A percentile compares a stretch with the other conserved stretches of the same genome.
These are phyloP conservation scores for Brenthis ino DNA, from an alignment of 2,888 invertebrate genomes.

Conservation along the genomic window DNA sequence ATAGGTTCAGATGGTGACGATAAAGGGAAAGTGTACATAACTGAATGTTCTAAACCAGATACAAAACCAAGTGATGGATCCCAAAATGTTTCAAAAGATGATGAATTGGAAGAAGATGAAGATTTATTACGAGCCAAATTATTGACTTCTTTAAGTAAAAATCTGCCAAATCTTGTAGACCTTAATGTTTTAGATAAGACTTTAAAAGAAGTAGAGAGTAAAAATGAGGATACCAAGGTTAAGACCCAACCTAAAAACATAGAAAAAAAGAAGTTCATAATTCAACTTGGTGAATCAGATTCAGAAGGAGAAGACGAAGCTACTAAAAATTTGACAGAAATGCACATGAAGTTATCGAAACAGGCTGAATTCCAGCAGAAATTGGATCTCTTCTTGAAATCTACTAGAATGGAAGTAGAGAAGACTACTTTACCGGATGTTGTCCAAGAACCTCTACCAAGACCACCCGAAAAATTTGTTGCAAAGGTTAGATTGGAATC, in stretches of 20 bases:
- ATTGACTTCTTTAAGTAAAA: constrained; percentile 83
- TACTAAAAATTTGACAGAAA: constrained; percentile 76
- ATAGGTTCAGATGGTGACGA: constrained; percentile 75
- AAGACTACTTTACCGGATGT: constrained; percentile 59
- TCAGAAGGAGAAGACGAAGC: constrained; percentile 79
- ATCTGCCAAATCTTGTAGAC: constrained; percentile 70
- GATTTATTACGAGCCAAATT: constrained; percentile 83
- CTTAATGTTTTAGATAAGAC: constrained; percentile 50
- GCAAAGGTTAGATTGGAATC: constrained; percentile 62
- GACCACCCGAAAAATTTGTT: constrained; percentile 65
- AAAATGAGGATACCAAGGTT: constrained; percentile 16
- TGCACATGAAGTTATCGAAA: constrained; percentile 74
- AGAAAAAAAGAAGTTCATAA: constrained; percentile 71
- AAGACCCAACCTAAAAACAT: constrained; percentile 42
- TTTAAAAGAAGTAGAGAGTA: constrained; percentile 42
- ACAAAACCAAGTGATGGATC: constrained; percentile 34
- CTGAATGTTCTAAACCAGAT: constrained; percentile 38
- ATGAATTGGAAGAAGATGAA: constrained; percentile 82
- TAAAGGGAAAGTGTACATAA: constrained; percentile 55
- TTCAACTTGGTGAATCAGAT: constrained; percentile 72
- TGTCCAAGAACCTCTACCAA: constrained; percentile 53
- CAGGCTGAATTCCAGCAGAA: constrained; percentile 73
- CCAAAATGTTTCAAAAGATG: constrained; percentile 44
- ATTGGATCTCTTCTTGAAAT: constrained; percentile 71
- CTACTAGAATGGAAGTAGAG: constrained; percentile 71